Evolutionary conservation across 2,113 vertebrate genomes (phyloP).

Genomic region (Nicator chloris): DNA sequence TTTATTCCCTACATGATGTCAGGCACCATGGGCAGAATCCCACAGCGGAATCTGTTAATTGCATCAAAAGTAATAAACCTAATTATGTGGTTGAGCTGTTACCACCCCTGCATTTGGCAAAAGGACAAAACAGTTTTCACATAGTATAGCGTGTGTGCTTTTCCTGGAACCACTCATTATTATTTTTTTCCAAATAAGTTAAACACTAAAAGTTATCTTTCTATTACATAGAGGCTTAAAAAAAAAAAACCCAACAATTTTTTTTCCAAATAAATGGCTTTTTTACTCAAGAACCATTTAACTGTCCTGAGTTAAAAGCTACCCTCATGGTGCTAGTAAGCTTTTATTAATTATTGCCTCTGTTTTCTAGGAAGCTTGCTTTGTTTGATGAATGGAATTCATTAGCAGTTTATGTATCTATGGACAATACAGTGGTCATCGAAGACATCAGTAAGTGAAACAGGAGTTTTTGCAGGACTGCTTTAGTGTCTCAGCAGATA

Average conservation of each 20-base stretch:
- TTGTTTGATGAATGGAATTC: conserved; percentile 86
- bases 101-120: background rate
- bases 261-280: background rate
- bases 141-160: background rate
- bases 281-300: background rate
- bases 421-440: conserved; percentile 85
- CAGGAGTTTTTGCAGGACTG: background rate
- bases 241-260: background rate
- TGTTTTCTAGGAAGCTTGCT: conserved; percentile 79
- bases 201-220: background rate
- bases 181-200: background rate
- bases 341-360: background rate
- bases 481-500: background rate
- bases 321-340: background rate
- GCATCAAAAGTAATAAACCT: background rate
- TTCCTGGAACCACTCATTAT: background rate
- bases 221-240: background rate
- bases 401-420: conserved; percentile 82
- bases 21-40: background rate
- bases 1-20: background rate
- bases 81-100: background rate
- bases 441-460: conserved; percentile 84
- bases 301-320: background rate
- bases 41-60: accelerated
- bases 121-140: background rate